Conservation (phyloP, 1,140 invertebrate genomes). For the Papilio dardanus region DNA sequence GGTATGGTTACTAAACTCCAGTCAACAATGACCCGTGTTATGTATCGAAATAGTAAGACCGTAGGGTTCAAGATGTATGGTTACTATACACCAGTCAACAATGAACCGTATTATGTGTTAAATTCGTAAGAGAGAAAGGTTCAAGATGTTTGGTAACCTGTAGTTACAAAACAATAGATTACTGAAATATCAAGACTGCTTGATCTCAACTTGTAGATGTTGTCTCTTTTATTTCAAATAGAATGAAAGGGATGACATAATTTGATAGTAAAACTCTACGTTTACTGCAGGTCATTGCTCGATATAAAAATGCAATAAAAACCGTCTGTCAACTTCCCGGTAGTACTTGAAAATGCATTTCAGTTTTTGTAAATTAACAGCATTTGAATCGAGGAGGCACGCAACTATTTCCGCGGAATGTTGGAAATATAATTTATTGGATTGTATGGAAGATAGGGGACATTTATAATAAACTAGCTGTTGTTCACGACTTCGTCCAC, state of each 20-base stretch:
- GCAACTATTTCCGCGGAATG: not conserved
- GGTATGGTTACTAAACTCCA: not conserved
- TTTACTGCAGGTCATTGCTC: not conserved
- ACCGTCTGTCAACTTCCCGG: constrained; percentile 29
- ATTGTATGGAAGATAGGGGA: no score
- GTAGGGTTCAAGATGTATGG: not conserved
- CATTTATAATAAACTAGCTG: no score
- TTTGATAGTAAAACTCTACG: no score
- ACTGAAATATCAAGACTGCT: not conserved
- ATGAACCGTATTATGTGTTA: not conserved
- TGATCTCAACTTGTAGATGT: not conserved
- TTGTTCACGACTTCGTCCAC: no score
- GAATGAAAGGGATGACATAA: not conserved
- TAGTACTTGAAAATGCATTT: constrained; percentile 35
- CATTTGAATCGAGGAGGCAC: not conserved
- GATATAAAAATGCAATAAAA: constrained; percentile 8
- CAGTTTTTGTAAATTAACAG: constrained; percentile 19
- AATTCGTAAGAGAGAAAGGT: not conserved
- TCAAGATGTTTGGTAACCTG: not conserved
- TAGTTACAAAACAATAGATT: not conserved
- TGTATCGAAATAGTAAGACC: not conserved
- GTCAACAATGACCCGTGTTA: not conserved
- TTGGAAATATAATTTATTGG: not conserved
- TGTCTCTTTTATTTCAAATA: not conserved
- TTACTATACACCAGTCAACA: not conserved